These are phyloP conservation scores for Prionace glauca DNA, from an alignment of 2,797 vertebrate genomes.

Conservation along the genomic window DNA sequence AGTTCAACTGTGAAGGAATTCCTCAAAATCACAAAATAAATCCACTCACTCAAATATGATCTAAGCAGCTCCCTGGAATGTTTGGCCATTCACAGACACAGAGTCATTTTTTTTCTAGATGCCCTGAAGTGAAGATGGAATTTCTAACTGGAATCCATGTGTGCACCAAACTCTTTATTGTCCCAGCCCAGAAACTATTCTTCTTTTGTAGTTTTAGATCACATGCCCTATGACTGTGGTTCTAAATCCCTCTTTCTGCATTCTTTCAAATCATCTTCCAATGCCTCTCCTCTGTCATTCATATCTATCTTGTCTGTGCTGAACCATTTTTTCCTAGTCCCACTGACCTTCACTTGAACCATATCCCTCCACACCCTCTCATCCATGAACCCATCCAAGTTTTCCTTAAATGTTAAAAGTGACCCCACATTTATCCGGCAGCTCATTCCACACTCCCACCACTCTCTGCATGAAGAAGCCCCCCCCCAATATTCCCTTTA, in stretches of 20 bases:
- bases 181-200: neutral
- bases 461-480: no score
- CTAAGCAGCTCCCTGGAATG: neutral
- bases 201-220: neutral
- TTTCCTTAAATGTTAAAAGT: no score
- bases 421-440: no score
- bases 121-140: neutral
- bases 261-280: neutral
- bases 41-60: neutral
- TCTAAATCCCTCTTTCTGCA: neutral
- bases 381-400: no score
- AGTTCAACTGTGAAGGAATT: neutral
- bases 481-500: no score
- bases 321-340: no score
- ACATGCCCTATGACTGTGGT: neutral
- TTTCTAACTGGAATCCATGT: neutral
- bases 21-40: neutral
- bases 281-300: neutral
- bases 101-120: neutral
- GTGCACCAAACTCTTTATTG: neutral
- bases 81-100: neutral
- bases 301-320: neutral
- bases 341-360: no score
- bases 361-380: no score
- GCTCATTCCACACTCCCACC: no score